These are phyloP conservation scores for Gymnothorax reevesii DNA, from an alignment of 2,797 vertebrate genomes.

Conservation along the genomic window DNA sequence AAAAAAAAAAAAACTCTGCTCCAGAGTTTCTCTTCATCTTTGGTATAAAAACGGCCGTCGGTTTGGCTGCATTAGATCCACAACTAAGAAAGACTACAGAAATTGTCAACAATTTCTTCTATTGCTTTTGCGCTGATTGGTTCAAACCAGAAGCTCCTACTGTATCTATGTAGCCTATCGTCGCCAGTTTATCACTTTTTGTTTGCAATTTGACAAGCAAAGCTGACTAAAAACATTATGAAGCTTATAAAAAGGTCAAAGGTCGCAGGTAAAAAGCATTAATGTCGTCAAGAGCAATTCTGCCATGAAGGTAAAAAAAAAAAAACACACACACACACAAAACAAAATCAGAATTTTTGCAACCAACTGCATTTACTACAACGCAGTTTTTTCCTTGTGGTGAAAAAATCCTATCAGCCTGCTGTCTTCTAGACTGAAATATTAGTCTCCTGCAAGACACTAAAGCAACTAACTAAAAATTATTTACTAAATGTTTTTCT, in stretches of 20 bases:
- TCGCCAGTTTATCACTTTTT: conserved; percentile 68
- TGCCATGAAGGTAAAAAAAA: conserved; percentile 72
- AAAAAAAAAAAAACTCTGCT: conserved; percentile 74
- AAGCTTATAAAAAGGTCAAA: conserved; percentile 99
- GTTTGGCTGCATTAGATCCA: conserved; percentile 93
- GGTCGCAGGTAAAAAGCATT: conserved; percentile 96
- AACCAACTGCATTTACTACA: conserved; percentile 83
- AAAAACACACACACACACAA: conserved; percentile 62
- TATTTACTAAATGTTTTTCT: conserved; percentile 90
- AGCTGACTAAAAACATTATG: conserved; percentile 94
- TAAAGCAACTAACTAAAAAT: conserved; percentile 84
- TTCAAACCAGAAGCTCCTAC: conserved; percentile 86
- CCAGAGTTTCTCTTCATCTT: conserved; percentile 97
- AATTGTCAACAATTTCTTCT: conserved; percentile 99
- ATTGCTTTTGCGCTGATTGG: conserved; percentile 90
- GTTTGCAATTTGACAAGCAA: conserved; percentile 96
- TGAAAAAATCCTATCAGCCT: conserved; percentile 78
- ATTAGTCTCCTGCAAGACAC: conserved; percentile 81
- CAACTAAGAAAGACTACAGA: conserved; percentile 98
- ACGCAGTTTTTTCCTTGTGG: conserved; percentile 80
- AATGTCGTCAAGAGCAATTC: conserved; percentile 87
- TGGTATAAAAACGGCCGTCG: conserved; percentile 99
- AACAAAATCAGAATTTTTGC: conserved; percentile 84
- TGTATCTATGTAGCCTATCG: conserved; percentile 76
- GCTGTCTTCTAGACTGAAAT: conserved; percentile 82